Percentiles rank a stretch among this genome's conserved stretches.
Conservation (phyloP, 2,888 invertebrate genomes). For the Tholera decimalis region DNA sequence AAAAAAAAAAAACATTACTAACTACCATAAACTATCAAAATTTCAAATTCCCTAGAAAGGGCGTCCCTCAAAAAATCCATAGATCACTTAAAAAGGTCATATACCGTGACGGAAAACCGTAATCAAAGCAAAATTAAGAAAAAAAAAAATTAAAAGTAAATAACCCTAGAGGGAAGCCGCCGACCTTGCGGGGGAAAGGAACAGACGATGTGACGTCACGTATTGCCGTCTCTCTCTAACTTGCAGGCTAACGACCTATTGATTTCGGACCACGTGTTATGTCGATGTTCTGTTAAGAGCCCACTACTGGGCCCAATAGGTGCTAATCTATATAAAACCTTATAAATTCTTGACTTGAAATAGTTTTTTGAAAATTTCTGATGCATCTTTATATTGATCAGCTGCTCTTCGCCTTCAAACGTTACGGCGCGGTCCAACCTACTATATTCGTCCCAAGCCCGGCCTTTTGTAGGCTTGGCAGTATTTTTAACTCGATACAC, state of each 20-base stretch:
- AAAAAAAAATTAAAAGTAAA: slow-evolving; percentile 70
- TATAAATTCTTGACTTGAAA: accelerated
- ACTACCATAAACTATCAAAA: slow-evolving; percentile 23
- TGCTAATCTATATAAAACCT: background rate
- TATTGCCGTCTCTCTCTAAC: slow-evolving; percentile 61
- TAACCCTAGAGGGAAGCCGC: slow-evolving; percentile 72
- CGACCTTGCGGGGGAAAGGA: slow-evolving; percentile 69
- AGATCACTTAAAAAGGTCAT: slow-evolving; percentile 15
- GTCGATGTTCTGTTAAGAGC: slow-evolving; percentile 37
- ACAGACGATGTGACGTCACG: slow-evolving; percentile 71
- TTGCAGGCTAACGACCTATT: slow-evolving; percentile 73
- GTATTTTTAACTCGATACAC: slow-evolving; percentile 27
- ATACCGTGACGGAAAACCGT: slow-evolving; percentile 35
- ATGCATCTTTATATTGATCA: slow-evolving; percentile 19
- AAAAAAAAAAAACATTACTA: slow-evolving; percentile 7
- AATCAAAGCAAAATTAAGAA: slow-evolving; percentile 31
- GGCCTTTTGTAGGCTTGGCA: slow-evolving; percentile 23
- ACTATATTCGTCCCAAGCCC: slow-evolving; percentile 12
- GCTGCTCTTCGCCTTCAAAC: slow-evolving; percentile 12
- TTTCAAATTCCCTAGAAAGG: slow-evolving; percentile 7
- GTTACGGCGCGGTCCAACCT: background rate
- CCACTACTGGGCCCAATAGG: slow-evolving; percentile 48
- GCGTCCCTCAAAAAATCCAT: slow-evolving; percentile 16
- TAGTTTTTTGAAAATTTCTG: background rate
- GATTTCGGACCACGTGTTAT: slow-evolving; percentile 77